These are phyloP conservation scores for Nymphalis polychloros DNA, from an alignment of 2,888 invertebrate species.

Conservation along the genomic window DNA sequence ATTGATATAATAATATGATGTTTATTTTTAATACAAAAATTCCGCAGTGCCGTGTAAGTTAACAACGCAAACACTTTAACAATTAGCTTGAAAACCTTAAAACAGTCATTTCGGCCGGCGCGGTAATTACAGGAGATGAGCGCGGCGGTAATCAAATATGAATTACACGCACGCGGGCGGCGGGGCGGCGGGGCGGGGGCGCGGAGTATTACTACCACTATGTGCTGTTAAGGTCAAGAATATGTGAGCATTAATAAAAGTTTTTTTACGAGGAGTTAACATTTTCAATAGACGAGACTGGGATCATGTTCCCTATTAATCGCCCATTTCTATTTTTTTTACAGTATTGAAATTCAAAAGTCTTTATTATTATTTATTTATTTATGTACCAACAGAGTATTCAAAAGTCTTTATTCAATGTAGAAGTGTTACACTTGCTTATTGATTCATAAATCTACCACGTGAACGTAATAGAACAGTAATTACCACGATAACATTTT, in stretches of 20 bases:
- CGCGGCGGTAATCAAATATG: conserved; percentile 9
- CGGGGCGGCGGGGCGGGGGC: background rate
- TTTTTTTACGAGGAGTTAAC: no score
- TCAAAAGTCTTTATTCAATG: no score
- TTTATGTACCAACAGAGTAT: no score
- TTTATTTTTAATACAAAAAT: background rate
- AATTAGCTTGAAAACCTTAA: conserved; percentile 6
- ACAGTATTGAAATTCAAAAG: no score
- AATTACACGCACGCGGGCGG: conserved; percentile 4
- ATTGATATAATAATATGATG: background rate
- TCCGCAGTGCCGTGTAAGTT: background rate
- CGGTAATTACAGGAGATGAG: conserved; percentile 1
- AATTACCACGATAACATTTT: no score
- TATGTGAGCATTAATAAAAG: background rate
- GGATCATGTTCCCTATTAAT: no score
- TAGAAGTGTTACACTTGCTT: no score
- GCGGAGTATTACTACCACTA: background rate
- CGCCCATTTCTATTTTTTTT: no score
- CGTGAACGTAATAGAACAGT: no score
- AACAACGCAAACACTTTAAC: conserved; percentile 1
- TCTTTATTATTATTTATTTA: no score
- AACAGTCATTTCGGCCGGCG: conserved; percentile 4
- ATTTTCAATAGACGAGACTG: no score
- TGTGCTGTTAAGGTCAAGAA: background rate
- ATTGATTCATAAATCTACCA: no score